Base-by-base conservation (phyloP, 1,140 invertebrate genomes). In the Drosophila kurseongensis region DNA sequence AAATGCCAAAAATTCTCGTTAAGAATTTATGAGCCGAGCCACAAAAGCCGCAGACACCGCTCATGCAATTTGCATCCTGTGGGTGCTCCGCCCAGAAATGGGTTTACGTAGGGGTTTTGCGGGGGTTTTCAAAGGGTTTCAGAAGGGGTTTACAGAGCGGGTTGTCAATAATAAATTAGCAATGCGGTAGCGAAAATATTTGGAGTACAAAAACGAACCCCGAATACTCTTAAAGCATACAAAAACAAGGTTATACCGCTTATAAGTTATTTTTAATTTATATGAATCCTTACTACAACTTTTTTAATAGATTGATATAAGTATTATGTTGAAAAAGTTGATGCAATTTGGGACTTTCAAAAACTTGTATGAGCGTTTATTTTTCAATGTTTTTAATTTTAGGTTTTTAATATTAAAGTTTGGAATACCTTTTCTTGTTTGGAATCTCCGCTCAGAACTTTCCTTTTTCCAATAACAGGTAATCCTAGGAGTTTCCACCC, bases 81-180 rank as follows among this genome's bases (percentile, higher is more conserved):
- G 61, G 63, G 72, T 50, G 66, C 32, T 16, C 60, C 32, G 10
- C 48, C 41, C 41, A 61, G 23, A 44, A 42, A 51, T 51, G 29
- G n/a, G 7, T 13, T 10, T 14, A 51, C 27, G 29, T 7, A 48
- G 9, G 38, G n/a, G 16, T n/a, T 35, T 16, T 10, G 4, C 35
- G 36, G 40, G 35, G n/a, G 2, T 18, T 36, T 48, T 23, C 12
- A 18, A 38, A 38, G 32, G 47, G 48, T 10, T 38, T 23, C 23
- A 16, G 7, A 23, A 5, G 54, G 45, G 4, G 23, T n/a, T 16
- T n/a, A n/a, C 36, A 23, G 35, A 35, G 63, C 27, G 18, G 27
- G 16, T 66, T 76, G 68, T 86, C 80, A 88, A 83, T 89, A 86
- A 86, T 86, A 63, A 79, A 86, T 88, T 82, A 88, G 71, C 48